A percentile compares a stretch with the other conserved stretches of the same genome.
These are phyloP conservation scores for Cephus cinctus DNA, from an alignment of 1,140 invertebrate genomes.

Conservation along the genomic window DNA sequence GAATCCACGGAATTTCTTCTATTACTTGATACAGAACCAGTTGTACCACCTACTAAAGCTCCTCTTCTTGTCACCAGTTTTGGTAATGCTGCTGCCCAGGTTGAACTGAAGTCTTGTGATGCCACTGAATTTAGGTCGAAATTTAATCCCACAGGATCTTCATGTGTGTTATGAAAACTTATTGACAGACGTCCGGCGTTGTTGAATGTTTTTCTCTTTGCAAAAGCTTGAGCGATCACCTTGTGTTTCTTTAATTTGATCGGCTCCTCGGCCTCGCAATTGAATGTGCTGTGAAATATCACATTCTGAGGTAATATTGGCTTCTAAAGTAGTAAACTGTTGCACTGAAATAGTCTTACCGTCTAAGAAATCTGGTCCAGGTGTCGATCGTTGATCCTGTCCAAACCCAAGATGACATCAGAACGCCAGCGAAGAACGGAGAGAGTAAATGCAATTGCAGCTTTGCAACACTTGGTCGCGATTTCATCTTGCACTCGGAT, in stretches of 20 bases:
- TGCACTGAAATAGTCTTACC: slow-evolving; percentile 57
- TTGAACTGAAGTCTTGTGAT: slow-evolving; percentile 74
- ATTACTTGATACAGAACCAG: slow-evolving; percentile 63
- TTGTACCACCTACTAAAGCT: slow-evolving; percentile 65
- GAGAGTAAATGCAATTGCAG: slow-evolving; percentile 79
- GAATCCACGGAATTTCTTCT: slow-evolving; percentile 69
- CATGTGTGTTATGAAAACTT: slow-evolving; percentile 79
- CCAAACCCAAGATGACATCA: slow-evolving; percentile 94
- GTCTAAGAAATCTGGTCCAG: slow-evolving; percentile 81
- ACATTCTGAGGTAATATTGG: not conserved
- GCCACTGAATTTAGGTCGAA: slow-evolving; percentile 80
- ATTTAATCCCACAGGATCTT: slow-evolving; percentile 86
- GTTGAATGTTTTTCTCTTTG: slow-evolving; percentile 82
- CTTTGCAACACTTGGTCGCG: slow-evolving; percentile 77
- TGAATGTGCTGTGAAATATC: slow-evolving; percentile 36
- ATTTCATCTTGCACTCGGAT: slow-evolving; percentile 63
- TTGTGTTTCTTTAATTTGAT: slow-evolving; percentile 82
- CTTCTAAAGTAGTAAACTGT: not conserved
- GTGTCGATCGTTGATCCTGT: slow-evolving; percentile 76
- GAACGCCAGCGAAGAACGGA: slow-evolving; percentile 78
- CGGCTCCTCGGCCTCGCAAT: slow-evolving; percentile 70
- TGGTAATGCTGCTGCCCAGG: slow-evolving; percentile 85
- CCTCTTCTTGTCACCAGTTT: slow-evolving; percentile 80
- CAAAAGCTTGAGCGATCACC: slow-evolving; percentile 87
- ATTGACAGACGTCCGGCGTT: slow-evolving; percentile 82